A percentile compares a stretch with the other conserved stretches of the same genome.
phyloP scores from a whole-genome alignment of 2,888 invertebrate species.

The Trissoscelio sp. region DNA sequence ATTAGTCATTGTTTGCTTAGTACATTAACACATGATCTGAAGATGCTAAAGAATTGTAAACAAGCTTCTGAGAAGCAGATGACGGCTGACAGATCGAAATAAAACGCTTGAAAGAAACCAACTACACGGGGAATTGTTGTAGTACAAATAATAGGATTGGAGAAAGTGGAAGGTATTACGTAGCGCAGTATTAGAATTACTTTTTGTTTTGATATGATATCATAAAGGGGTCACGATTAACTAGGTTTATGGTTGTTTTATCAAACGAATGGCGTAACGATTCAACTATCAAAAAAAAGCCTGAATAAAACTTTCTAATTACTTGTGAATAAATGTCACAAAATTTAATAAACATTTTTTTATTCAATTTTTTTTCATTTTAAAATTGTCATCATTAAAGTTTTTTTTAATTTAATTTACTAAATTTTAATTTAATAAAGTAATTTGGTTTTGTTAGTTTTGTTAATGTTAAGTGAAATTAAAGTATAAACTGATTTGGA shows the following conservation, averaged over 20 bases:
- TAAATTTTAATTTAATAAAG: too few relatives aligned
- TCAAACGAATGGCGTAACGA: constrained; percentile 50
- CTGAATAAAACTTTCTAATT: constrained; percentile 53
- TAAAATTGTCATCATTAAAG: too few relatives aligned
- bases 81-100: constrained; percentile 46
- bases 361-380: too few relatives aligned
- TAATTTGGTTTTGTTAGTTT: too few relatives aligned
- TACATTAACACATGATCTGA: constrained; percentile 27
- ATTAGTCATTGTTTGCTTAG: constrained; percentile 19
- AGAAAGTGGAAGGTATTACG: constrained; percentile 66
- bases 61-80: constrained; percentile 22
- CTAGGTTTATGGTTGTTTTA: constrained; percentile 59
- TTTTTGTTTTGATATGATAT: constrained; percentile 67
- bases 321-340: constrained; percentile 3
- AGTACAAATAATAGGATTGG: constrained; percentile 62
- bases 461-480: too few relatives aligned
- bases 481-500: too few relatives aligned
- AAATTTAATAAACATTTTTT: too few relatives aligned
- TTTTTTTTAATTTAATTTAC: too few relatives aligned
- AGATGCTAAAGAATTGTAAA: constrained; percentile 24
- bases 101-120: constrained; percentile 37
- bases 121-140: constrained; percentile 50
- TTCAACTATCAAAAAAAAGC: constrained; percentile 33
- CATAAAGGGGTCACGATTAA: constrained; percentile 64
- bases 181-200: constrained; percentile 57